Evolutionary conservation across 2,113 vertebrate species (phyloP).

Genomic region (Bungarus multicinctus): DNA sequence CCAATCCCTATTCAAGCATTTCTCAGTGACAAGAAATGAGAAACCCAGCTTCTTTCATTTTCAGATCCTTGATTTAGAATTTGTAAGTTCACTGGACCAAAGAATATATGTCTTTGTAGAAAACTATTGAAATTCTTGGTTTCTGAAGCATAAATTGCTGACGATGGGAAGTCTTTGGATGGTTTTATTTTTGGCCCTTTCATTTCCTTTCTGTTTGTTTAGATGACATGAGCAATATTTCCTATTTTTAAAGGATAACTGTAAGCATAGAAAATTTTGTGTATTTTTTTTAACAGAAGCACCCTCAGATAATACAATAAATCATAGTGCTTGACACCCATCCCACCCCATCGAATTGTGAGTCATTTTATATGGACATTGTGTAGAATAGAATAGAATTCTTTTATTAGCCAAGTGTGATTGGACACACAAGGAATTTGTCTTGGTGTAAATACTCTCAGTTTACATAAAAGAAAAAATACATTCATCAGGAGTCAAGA

Average conservation of each 20-base stretch:
- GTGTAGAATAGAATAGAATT: too few species aligned
- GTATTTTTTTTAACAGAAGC: neutral
- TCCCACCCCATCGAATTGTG: neutral
- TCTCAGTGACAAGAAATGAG: neutral
- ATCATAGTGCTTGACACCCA: neutral
- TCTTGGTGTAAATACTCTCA: too few species aligned
- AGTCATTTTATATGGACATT: neutral
- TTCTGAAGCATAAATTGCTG: slow-evolving; percentile 25
- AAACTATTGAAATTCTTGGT: slow-evolving; percentile 49
- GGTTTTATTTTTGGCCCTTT: slow-evolving; percentile 31
- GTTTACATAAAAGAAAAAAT: too few species aligned
- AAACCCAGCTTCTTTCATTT: slow-evolving; percentile 50
- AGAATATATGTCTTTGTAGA: slow-evolving; percentile 52
- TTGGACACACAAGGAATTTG: too few species aligned
- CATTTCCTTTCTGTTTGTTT: slow-evolving; percentile 34
- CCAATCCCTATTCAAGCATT: neutral
- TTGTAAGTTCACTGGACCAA: slow-evolving; percentile 52
- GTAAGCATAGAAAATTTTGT: neutral
- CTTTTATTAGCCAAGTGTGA: too few species aligned
- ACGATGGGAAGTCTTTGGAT: slow-evolving; percentile 29
- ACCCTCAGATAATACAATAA: neutral
- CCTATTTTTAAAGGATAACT: slow-evolving; percentile 40
- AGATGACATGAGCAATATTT: slow-evolving; percentile 30
- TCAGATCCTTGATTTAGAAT: slow-evolving; percentile 46
- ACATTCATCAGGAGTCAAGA: too few species aligned